Evolutionary conservation across 92 coral and sea anemone species (phyloP), one percentile per base, ranked within the genome.

Genomic region (Isaurus tuberculatus): DNA sequence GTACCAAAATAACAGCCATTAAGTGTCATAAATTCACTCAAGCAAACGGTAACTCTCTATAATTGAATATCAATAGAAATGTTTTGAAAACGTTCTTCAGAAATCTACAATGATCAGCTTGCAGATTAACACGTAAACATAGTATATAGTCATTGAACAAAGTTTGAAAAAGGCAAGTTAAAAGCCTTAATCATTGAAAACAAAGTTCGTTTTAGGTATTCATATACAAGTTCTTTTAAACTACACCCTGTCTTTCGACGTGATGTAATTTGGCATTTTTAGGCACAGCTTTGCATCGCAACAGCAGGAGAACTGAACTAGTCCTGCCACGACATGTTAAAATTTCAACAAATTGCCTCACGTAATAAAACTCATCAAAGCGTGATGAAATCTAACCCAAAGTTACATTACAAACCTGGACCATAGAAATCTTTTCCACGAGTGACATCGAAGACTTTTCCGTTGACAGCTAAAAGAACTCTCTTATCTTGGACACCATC

Each of bases 391-490:
- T 19, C 23, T 16, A 23, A 48, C 48, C 25, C 23, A 8, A 15
- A 30, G 23, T 46, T 26, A 4, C 20, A 8, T 29, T 79, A 73
- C 88, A 73, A 46, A 97, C 99, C 99, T 87, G 99, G 99, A 17
- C 99, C 99, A 71, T 97, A 97, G 86, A 97, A 97, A 89, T 95
- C 95, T 77, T 92, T 97, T 64, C 98, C 99, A 75, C 93, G 89
- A 22, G 99, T 97, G 36, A 97, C 99, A 86, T 97, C 99, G 78
- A 97, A 97, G 17, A 94, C 99, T 80, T 94, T 97, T 49, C 93
- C 92, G 88, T 93, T 94, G 9, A 97, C 97, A 36, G 99, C 98
- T 66, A 97, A 84, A 44, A 97, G 83, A 63, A 97, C 98, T 83
- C 98, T 81, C 64, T 92, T 87, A 33, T 92, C 88, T 79, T 94